These are phyloP conservation scores for Sebastes itinus DNA, from an alignment of 2,797 vertebrate species.

Conservation along the genomic window DNA sequence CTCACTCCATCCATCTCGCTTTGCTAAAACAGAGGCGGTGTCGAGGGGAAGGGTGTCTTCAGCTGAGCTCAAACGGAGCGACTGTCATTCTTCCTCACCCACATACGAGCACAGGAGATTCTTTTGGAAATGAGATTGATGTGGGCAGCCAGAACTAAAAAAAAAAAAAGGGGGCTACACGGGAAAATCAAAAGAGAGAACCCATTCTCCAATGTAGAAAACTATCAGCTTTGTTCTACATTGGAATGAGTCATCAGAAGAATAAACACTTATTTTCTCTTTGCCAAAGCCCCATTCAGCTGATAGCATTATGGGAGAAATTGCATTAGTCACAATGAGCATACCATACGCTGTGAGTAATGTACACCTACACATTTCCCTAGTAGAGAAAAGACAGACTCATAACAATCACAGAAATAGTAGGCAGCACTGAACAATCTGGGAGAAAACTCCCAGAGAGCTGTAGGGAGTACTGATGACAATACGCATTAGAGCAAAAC, in stretches of 20 bases:
- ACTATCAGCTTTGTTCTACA: background rate
- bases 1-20: constrained; percentile 61
- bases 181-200: constrained; percentile 8
- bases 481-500: constrained; percentile 43
- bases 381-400: constrained; percentile 21
- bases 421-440: constrained; percentile 5
- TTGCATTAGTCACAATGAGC: constrained; percentile 40
- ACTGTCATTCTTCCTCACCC: constrained; percentile 23
- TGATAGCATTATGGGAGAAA: constrained; percentile 59
- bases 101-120: background rate
- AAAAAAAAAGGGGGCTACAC: background rate
- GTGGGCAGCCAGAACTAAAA: constrained; percentile 4
- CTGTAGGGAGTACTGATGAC: constrained; percentile 38
- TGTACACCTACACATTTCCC: constrained; percentile 35
- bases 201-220: constrained; percentile 18
- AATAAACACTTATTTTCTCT: constrained; percentile 29
- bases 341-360: constrained; percentile 35
- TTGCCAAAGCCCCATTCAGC: constrained; percentile 26
- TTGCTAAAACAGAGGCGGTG: constrained; percentile 40
- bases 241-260: constrained; percentile 29
- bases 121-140: constrained; percentile 32
- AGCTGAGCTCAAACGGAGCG: constrained; percentile 18
- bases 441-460: constrained; percentile 4
- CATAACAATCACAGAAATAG: constrained; percentile 39
- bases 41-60: constrained; percentile 26